phyloP scores from a whole-genome alignment of 2,113 vertebrate genomes.

The Ibidorhyncha struthersii region DNA sequence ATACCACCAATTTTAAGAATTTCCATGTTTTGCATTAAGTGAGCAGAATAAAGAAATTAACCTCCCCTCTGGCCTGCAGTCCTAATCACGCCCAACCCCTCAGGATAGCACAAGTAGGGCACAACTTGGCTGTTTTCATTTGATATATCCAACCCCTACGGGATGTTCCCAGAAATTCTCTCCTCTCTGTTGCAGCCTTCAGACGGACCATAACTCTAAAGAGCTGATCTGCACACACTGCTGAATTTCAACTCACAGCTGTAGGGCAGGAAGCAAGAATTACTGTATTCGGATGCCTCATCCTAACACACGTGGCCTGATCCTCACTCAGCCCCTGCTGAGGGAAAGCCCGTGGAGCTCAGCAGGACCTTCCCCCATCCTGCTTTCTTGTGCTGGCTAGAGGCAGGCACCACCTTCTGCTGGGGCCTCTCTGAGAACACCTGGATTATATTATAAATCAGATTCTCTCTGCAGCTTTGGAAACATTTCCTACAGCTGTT shows the following conservation, averaged over 20 bases:
- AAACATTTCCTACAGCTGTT: background rate
- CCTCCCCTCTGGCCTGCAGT: background rate
- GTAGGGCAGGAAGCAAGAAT: background rate
- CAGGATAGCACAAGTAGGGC: fast-evolving
- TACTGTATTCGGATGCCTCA: background rate
- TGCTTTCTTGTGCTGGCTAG: background rate
- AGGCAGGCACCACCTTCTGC: background rate
- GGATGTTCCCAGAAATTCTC: background rate
- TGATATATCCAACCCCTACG: background rate
- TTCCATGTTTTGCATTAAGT: background rate
- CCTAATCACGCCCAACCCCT: background rate
- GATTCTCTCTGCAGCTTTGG: background rate
- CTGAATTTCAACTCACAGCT: background rate
- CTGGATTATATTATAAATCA: background rate
- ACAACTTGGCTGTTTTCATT: background rate
- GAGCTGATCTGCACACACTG: background rate
- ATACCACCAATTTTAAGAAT: background rate
- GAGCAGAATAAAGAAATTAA: background rate
- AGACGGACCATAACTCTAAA: background rate
- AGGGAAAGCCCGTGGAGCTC: background rate
- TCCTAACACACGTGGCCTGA: background rate
- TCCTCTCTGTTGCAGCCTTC: background rate
- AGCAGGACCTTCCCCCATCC: background rate
- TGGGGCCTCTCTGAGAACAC: background rate
- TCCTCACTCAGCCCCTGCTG: background rate